Evolutionary conservation across 2,113 vertebrate genomes (phyloP), one percentile per base, ranked within the genome.

Genomic region (Misgurnus anguillicaudatus): DNA sequence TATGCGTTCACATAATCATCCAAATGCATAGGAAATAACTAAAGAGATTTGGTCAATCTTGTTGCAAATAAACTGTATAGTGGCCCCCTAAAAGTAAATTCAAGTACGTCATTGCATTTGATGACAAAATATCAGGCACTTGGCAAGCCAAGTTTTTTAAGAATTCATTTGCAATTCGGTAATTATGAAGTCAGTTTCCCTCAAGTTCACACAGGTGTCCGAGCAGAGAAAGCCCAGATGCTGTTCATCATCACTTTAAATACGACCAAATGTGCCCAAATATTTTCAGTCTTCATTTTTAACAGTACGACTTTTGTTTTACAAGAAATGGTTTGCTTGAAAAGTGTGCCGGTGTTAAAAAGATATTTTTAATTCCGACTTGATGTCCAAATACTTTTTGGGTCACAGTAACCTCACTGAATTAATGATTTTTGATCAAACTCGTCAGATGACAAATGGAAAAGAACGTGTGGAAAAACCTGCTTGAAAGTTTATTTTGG

Each of bases 401-500:
- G 13, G 70, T 7, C n/a, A 16, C n/a, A 42, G 38, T 73, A 42
- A 38, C 53, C 42, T 17, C 53, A 58, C 41, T 60, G 13, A 14
- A 72, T 16, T 60, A 19, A 11, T 73, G n/a, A 0, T 55, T 55
- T 71, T 71, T 71, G 16, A 71, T 19, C 51, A 55, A 48, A 71
- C 48, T 19, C 5, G 31, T 39, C 55, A 39, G 17, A 42, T 72
- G 55, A 73, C 11, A 55, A 73, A 73, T 73, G 53, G 55, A 73
- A 58, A 21, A 19, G 14, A 42, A 58, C 5, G 53, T 58, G 36
- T 58, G 6, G 55, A 42, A 42, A 73, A 73, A 60, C 48, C 51
- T 39, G n/a, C 48, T 39, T 55, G 38, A 31, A 36, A 3, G 36
- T 71, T 71, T 71, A 71, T 57, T 71, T 71, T 71, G 68, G 68